These are phyloP conservation scores for Neotoxoptera formosana DNA, from an alignment of 1,140 invertebrate species.

Conservation along the genomic window DNA sequence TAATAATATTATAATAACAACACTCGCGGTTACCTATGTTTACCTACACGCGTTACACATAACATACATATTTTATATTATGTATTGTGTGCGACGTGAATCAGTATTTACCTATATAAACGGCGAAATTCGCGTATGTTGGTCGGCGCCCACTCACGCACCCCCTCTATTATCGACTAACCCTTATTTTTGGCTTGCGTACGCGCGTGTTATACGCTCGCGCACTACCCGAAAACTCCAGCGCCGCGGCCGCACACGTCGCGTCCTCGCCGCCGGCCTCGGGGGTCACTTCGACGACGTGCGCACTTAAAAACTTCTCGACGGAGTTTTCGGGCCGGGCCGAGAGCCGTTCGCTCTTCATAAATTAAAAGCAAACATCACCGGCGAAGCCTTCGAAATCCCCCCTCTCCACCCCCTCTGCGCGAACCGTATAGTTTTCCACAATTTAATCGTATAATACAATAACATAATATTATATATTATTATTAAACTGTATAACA, in stretches of 20 bases:
- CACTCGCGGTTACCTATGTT: background rate
- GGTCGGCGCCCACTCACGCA: background rate
- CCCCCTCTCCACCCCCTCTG: too few relatives aligned
- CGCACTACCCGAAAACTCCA: background rate
- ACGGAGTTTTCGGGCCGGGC: background rate
- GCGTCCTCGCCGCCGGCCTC: background rate
- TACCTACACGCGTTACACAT: too few relatives aligned
- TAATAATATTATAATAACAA: background rate
- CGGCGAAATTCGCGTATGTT: background rate
- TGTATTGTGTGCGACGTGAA: background rate
- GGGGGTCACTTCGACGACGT: background rate
- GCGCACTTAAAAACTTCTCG: background rate
- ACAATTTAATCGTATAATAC: background rate
- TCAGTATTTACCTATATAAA: background rate
- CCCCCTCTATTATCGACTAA: background rate
- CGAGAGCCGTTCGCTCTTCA: background rate
- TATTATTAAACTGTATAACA: background rate
- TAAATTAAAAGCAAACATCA: slow-evolving; percentile 41
- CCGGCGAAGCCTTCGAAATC: background rate
- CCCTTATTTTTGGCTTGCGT: background rate
- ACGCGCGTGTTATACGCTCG: background rate
- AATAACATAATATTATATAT: background rate
- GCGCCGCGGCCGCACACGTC: background rate
- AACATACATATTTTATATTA: background rate
- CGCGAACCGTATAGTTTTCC: background rate